Evolutionary conservation across 2,113 vertebrate species (phyloP).

Genomic region (Oxyruncus cristatus): DNA sequence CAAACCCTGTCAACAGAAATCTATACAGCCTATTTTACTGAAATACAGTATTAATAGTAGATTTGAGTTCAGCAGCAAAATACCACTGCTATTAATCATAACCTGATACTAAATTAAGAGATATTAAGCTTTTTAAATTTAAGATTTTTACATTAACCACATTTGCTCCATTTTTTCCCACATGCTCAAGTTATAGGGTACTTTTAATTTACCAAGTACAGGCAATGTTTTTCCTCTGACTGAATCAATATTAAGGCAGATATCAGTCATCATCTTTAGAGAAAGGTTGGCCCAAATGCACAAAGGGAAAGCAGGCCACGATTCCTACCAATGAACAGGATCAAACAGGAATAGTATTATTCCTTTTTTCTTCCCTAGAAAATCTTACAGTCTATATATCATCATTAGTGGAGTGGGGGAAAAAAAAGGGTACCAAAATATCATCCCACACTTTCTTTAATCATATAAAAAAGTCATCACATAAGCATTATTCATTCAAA

Average conservation of each 20-base stretch:
- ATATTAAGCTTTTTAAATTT: background rate
- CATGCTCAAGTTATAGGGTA: background rate
- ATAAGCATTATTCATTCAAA: slow-evolving; percentile 58
- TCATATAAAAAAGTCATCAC: slow-evolving; percentile 43
- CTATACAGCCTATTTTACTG: background rate
- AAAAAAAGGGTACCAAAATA: slow-evolving; percentile 42
- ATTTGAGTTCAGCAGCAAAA: slow-evolving; percentile 13
- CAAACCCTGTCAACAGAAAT: background rate
- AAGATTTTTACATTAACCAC: background rate
- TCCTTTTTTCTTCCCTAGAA: background rate
- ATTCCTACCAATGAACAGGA: background rate
- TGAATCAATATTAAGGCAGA: background rate
- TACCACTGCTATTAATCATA: background rate
- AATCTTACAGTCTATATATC: background rate
- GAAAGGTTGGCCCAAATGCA: background rate
- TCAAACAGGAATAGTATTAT: background rate
- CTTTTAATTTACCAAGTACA: background rate
- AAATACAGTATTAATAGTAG: background rate
- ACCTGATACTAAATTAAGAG: background rate
- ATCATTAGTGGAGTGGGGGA: background rate
- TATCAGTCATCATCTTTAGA: background rate
- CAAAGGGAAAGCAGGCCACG: background rate
- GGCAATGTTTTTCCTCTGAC: background rate
- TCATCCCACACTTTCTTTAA: slow-evolving; percentile 40
- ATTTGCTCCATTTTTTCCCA: background rate